These are phyloP conservation scores for Halcyon malimbica DNA, from an alignment of 2,113 vertebrate genomes.

Conservation along the genomic window DNA sequence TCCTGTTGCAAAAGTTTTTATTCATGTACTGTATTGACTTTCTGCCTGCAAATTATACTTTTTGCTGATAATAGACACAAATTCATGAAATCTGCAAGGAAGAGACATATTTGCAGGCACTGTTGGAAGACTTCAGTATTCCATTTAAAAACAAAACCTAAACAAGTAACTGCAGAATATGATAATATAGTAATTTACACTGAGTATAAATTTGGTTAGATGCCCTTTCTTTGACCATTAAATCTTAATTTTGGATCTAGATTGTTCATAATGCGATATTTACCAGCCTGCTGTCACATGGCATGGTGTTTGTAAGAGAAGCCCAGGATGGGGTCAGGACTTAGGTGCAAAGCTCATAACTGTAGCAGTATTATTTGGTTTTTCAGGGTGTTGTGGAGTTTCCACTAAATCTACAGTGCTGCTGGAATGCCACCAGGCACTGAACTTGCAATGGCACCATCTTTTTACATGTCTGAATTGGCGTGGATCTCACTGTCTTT, in stretches of 20 bases:
- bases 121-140: not conserved
- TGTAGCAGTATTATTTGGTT: not conserved
- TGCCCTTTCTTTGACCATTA: not conserved
- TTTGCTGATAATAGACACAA: not conserved
- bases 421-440: not conserved
- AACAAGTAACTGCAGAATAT: not conserved
- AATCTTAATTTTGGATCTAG: not conserved
- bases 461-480: not conserved
- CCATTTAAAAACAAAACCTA: not conserved
- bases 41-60: not conserved
- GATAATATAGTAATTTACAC: not conserved
- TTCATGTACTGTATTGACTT: not conserved
- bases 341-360: not conserved
- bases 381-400: not conserved
- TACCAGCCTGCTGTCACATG: not conserved
- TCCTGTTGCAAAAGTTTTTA: not conserved
- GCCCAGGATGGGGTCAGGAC: not conserved
- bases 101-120: not conserved
- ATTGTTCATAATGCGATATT: not conserved
- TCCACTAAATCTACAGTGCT: rapidly evolving
- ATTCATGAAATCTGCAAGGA: not conserved
- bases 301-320: not conserved
- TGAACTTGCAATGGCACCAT: not conserved
- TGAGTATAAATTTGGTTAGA: not conserved
- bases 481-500: not conserved